phyloP scores from a whole-genome alignment of 2,888 invertebrate genomes.

The Eupeodes latifasciatus region DNA sequence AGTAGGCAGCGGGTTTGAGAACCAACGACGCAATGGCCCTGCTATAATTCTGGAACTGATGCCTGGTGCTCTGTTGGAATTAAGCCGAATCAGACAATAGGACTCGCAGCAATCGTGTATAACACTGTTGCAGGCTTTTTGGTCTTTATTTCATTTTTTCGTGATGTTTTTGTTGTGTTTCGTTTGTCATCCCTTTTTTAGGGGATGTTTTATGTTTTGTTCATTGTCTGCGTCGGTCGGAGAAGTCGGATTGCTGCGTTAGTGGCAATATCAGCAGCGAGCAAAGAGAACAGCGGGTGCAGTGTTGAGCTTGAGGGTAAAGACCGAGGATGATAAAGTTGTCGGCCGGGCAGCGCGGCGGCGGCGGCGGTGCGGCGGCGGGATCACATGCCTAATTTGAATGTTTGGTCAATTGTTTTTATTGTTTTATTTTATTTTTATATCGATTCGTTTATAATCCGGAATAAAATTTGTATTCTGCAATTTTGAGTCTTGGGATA shows the following conservation, averaged over 20 bases:
- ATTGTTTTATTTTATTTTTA: slow-evolving; percentile 2
- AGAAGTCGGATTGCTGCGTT: slow-evolving; percentile 45
- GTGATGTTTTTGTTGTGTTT: not conserved
- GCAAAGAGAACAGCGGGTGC: not conserved
- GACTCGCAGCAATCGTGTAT: slow-evolving; percentile 43
- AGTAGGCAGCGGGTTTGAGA: slow-evolving; percentile 22
- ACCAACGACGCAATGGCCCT: not conserved
- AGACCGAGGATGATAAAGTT: not conserved
- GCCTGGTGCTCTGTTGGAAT: slow-evolving; percentile 31
- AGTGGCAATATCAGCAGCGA: not conserved
- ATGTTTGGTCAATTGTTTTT: slow-evolving; percentile 9
- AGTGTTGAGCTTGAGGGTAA: too few species aligned
- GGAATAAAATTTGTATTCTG: slow-evolving; percentile 19
- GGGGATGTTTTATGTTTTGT: slow-evolving; percentile 51
- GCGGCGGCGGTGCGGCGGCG: not conserved
- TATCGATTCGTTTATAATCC: slow-evolving; percentile 24
- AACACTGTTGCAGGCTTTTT: slow-evolving; percentile 61
- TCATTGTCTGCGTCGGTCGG: slow-evolving; percentile 48
- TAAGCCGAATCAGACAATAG: slow-evolving; percentile 62
- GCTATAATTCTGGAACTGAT: too few species aligned
- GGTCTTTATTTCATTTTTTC: slow-evolving; percentile 37
- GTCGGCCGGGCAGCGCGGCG: not conserved
- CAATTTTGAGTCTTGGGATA: slow-evolving; percentile 60
- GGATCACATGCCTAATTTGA: slow-evolving; percentile 29
- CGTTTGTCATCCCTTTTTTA: slow-evolving; percentile 38